phyloP scores from a whole-genome alignment of 2,888 invertebrate species.

The Cephonodes hylas region DNA sequence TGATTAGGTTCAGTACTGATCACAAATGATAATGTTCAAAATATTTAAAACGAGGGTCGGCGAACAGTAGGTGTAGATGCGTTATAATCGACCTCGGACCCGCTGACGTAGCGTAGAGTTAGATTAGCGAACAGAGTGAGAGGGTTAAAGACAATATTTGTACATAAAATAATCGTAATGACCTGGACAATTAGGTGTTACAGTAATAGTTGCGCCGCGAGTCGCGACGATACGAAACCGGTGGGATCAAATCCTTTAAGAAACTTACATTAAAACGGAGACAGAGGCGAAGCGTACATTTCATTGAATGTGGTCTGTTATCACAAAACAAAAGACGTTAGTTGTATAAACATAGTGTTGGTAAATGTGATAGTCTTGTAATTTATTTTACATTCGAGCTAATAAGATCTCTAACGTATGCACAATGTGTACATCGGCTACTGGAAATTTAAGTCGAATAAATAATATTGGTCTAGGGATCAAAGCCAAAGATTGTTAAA shows the following conservation, averaged over 20 bases:
- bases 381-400: slow-evolving; percentile 74
- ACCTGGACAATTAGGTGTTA: slow-evolving; percentile 73
- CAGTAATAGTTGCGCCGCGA: slow-evolving; percentile 55
- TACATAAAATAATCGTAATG: slow-evolving; percentile 79
- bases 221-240: slow-evolving; percentile 74
- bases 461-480: slow-evolving; percentile 88
- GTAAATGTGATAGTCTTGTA: slow-evolving; percentile 80
- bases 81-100: slow-evolving; percentile 69
- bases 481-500: slow-evolving; percentile 92
- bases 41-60: slow-evolving; percentile 57
- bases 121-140: slow-evolving; percentile 80
- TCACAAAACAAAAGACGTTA: slow-evolving; percentile 76
- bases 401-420: slow-evolving; percentile 69
- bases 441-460: slow-evolving; percentile 64
- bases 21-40: slow-evolving; percentile 64
- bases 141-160: slow-evolving; percentile 83
- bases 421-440: slow-evolving; percentile 67
- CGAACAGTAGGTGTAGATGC: slow-evolving; percentile 66
- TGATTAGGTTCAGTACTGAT: slow-evolving; percentile 64
- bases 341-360: slow-evolving; percentile 76
- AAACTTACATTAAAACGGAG: slow-evolving; percentile 75
- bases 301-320: slow-evolving; percentile 68
- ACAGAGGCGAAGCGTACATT: slow-evolving; percentile 66
- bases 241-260: slow-evolving; percentile 82
- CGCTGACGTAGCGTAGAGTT: slow-evolving; percentile 76